Percentiles rank a stretch among this genome's conserved stretches.
These are phyloP conservation scores for Diploscapter pachys DNA, from an alignment of 1,140 invertebrate species.

Conservation along the genomic window DNA sequence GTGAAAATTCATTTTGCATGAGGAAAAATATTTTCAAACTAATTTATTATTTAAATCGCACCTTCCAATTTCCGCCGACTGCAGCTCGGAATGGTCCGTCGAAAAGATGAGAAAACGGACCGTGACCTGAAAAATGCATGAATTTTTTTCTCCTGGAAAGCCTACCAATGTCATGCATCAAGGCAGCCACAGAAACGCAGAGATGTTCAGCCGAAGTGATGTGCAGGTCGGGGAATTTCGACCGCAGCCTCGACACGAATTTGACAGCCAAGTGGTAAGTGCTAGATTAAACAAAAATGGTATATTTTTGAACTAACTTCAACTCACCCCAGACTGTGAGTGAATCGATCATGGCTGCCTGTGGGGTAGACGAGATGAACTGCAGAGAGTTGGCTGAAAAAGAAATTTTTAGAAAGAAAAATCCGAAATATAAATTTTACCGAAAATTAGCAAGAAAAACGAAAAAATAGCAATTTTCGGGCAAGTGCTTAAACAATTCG, in stretches of 20 bases:
- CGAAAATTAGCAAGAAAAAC: no score
- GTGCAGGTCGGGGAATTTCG: constrained; percentile 13
- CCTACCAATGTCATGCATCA: constrained; percentile 38
- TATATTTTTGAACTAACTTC: neutral
- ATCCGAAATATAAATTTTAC: no score
- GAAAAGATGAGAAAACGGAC: constrained; percentile 37
- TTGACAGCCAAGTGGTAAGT: constrained; percentile 29
- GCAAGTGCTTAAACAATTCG: no score
- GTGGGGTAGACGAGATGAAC: constrained; percentile 30
- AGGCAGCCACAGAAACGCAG: constrained; percentile 35
- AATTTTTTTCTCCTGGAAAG: neutral
- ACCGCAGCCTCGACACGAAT: constrained; percentile 17
- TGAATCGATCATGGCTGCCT: constrained; percentile 31
- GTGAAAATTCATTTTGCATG: neutral
- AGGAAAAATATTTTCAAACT: neutral
- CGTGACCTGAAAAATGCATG: constrained; percentile 36
- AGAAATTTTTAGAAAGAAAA: no score
- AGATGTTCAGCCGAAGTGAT: constrained; percentile 28
- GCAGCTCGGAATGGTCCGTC: constrained; percentile 26
- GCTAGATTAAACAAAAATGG: constrained; percentile 16
- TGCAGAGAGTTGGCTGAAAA: no score
- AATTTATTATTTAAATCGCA: constrained; percentile 3
- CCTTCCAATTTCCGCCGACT: neutral
- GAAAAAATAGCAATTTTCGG: no score
- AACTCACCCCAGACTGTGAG: constrained; percentile 30